Percentiles rank a stretch among this genome's conserved stretches.
Conservation (phyloP, 2,888 invertebrate genomes). For the Pyrocoelia pectoralis region DNA sequence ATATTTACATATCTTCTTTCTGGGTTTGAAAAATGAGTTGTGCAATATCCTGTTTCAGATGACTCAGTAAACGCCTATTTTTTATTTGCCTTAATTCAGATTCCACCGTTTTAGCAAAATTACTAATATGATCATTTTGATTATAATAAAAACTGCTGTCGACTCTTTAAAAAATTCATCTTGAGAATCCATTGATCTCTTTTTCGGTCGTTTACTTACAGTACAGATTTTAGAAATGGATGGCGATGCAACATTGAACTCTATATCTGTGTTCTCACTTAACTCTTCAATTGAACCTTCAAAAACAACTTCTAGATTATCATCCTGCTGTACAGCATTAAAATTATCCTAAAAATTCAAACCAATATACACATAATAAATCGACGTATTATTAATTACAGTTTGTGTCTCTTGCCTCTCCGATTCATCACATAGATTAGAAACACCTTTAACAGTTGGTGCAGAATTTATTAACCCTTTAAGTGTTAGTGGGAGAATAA, state of each 20-base stretch:
- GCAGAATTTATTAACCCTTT: background rate
- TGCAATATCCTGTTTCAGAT: background rate
- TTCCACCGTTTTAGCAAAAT: background rate
- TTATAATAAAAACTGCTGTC: background rate
- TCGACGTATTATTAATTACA: too few relatives aligned
- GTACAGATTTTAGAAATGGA: too few relatives aligned
- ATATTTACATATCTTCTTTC: background rate
- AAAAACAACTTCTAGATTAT: background rate
- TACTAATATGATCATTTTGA: background rate
- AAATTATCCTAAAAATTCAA: too few relatives aligned
- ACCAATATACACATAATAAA: too few relatives aligned
- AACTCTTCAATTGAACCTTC: background rate
- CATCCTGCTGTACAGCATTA: too few relatives aligned
- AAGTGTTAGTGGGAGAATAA: too few relatives aligned
- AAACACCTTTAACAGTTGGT: background rate
- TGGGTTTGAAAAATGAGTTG: background rate
- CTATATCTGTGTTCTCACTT: background rate
- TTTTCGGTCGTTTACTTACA: too few relatives aligned
- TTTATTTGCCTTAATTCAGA: background rate
- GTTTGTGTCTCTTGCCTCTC: too few relatives aligned
- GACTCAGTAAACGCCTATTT: background rate
- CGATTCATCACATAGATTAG: too few relatives aligned
- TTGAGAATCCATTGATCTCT: background rate
- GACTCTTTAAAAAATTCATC: background rate
- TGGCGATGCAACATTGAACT: too few relatives aligned